Percentiles rank a stretch among this genome's conserved stretches.
Evolutionary conservation across 2,797 vertebrate genomes (phyloP).

Genomic region (Ptychadena robeensis): DNA sequence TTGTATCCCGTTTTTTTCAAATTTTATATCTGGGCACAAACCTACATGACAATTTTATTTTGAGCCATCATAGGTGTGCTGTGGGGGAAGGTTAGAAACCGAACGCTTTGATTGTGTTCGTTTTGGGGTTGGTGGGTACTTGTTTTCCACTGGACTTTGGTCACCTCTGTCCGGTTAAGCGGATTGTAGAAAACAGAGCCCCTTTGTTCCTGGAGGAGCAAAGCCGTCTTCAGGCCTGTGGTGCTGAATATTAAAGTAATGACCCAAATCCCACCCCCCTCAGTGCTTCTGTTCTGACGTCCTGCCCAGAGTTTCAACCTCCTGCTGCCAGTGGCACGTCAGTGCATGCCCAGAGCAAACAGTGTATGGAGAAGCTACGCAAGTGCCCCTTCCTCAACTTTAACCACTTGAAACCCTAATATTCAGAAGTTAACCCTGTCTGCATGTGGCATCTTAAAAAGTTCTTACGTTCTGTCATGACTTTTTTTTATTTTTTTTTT

Average conservation of each 20-base stretch:
- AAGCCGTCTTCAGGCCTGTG: slow-evolving; percentile 62
- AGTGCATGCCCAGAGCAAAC: slow-evolving; percentile 55
- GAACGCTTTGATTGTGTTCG: slow-evolving; percentile 20
- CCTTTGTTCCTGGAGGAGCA: slow-evolving; percentile 60
- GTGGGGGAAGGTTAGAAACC: slow-evolving; percentile 9
- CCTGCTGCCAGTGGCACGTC: slow-evolving; percentile 52
- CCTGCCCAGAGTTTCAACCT: slow-evolving; percentile 52
- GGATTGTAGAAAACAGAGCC: slow-evolving; percentile 58
- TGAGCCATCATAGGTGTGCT: neutral
- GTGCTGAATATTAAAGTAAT: slow-evolving; percentile 62
- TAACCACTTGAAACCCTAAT: slow-evolving; percentile 1
- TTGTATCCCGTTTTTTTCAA: neutral
- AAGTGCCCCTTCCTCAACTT: slow-evolving; percentile 29
- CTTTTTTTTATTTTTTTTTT: neutral
- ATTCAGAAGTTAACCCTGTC: slow-evolving; percentile 32
- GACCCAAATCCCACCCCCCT: slow-evolving; percentile 61
- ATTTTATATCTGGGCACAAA: neutral
- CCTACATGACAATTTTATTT: neutral
- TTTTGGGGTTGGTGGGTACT: slow-evolving; percentile 35
- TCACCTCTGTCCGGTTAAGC: slow-evolving; percentile 56
- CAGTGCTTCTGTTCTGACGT: slow-evolving; percentile 57
- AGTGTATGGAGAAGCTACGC: slow-evolving; percentile 50
- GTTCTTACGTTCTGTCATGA: neutral
- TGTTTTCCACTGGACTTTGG: slow-evolving; percentile 62
- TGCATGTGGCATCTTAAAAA: neutral